Evolutionary conservation across 1,140 invertebrate species (phyloP), one percentile per base, ranked within the genome.

Genomic region (Grapholita molesta): DNA sequence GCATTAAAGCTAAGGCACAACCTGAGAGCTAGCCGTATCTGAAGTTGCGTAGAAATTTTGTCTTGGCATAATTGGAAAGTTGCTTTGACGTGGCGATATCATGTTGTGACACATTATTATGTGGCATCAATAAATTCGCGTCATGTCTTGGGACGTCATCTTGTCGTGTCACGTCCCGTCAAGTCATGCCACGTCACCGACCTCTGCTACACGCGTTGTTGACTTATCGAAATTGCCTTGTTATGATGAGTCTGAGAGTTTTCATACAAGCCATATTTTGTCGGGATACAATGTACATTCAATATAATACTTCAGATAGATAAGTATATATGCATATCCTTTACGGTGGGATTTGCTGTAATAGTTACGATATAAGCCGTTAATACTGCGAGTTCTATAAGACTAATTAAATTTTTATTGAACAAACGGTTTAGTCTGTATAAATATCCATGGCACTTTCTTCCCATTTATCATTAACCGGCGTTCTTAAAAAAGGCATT

Each of bases 101-200:
- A 68, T 70, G 71, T 73, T 66, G 68, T 75, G 78, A 79, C 75
- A 71, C 25, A 61, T 61, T 75, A 74, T 75, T 65, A 69, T 69
- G 70, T 75, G 78, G 77, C 73, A 73, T 82, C 82, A 74, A 76
- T 79, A 80, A 80, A 82, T 82, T 79, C 78, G 57, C 70, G 71
- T 82, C 78, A 77, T 38, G 33, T 67, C 55, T 57, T 66, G 42
- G 57, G 25, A 68, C 68, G 69, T 77, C 70, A 74, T 72, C 52
- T 68, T 70, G 76, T 77, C 80, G 71, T 69, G 71, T 76, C 70
- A 71, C 33, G 69, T 68, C 70, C 64, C 52, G 66, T 72, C 70
- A 53, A 48, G 70, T 76, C 74, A 76, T 76, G 77, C 74, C 64
- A 0, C 77, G 77, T 76, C 74, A 76, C 75, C 24, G 28, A 38